Conservation (phyloP, 2,888 invertebrate species). For the Drosophila melanosoma region DNA sequence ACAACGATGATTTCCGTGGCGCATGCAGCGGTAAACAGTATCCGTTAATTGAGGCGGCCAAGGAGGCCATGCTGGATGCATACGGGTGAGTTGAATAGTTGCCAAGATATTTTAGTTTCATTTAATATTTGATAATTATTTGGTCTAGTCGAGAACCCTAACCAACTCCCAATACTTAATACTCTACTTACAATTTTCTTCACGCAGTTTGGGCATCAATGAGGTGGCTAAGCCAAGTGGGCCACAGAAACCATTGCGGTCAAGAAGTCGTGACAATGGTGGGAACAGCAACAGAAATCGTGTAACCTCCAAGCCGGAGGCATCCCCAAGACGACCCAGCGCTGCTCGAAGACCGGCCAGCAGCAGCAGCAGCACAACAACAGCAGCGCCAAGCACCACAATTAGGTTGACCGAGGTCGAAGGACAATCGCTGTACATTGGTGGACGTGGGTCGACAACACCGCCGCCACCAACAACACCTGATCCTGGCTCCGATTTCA, state of each 20-base stretch:
- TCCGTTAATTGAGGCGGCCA: conserved; percentile 96
- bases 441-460: conserved; percentile 86
- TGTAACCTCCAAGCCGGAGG: conserved; percentile 63
- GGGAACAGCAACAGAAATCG: conserved; percentile 62
- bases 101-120: neutral
- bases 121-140: neutral
- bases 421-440: conserved; percentile 80
- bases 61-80: conserved; percentile 90
- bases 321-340: conserved; percentile 57
- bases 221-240: conserved; percentile 82
- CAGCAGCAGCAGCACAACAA: conserved; percentile 56
- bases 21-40: conserved; percentile 93
- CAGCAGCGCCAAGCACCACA: conserved; percentile 77
- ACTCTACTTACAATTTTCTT: neutral
- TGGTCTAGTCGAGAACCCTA: neutral
- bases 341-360: conserved; percentile 48
- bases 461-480: conserved; percentile 92
- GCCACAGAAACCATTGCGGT: conserved; percentile 80
- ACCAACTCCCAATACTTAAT: neutral
- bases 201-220: conserved; percentile 81
- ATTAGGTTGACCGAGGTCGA: conserved; percentile 77
- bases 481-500: conserved; percentile 94
- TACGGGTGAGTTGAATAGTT: conserved; percentile 86
- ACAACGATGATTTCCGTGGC: conserved; percentile 98
- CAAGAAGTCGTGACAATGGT: conserved; percentile 79